Base-by-base conservation (phyloP, 2,888 invertebrate genomes). In the Caradrina clavipalpis region DNA sequence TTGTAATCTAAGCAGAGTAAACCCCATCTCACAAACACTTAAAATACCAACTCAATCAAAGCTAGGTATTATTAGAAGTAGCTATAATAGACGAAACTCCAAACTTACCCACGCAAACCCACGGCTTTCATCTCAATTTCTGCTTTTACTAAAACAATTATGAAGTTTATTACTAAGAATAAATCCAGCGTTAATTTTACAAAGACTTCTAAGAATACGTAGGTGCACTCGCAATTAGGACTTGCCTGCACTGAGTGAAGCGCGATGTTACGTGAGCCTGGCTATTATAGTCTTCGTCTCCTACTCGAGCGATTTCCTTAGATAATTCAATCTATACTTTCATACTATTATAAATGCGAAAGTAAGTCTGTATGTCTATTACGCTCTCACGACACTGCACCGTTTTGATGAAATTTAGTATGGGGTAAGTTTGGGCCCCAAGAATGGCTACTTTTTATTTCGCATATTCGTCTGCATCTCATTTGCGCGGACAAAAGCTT, bases 181-280 rank as follows among this genome's bases (percentile, higher is more conserved):
- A 53, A 58, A 53, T 56, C 5, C 11, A 17, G 15, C 5, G n/a
- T 21, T 42, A 49, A 42, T 74, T 65, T n/a, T 10, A 42, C 39
- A 42, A 45, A 72, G 39, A 53, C 11, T 57, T 31, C 7, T 26
- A 26, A 5, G 47, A 19, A 47, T 47, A 49, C 17, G 22, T 49
- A 21, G 47, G 17, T 42, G 21, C 6, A 45, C 5, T 45, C 2
- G 6, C 45, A 42, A 72, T 74, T 60, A 70, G 55, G 55, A 45
- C 17, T 35, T 21, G 47, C 22, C 65, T 49, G 35, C 75, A 58
- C 10, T 42, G 31, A 15, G 17, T 17, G 11, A 11, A 11, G n/a
- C 42, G 49, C 47, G 53, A 11, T 47, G 11, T 21, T 2, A 39
- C 17, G 13, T 55, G 58, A n/a, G n/a, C 49, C 35, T 58, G 65